These are phyloP conservation scores for Drosophila parthenogenetica DNA, from an alignment of 2,888 invertebrate genomes.

Conservation along the genomic window DNA sequence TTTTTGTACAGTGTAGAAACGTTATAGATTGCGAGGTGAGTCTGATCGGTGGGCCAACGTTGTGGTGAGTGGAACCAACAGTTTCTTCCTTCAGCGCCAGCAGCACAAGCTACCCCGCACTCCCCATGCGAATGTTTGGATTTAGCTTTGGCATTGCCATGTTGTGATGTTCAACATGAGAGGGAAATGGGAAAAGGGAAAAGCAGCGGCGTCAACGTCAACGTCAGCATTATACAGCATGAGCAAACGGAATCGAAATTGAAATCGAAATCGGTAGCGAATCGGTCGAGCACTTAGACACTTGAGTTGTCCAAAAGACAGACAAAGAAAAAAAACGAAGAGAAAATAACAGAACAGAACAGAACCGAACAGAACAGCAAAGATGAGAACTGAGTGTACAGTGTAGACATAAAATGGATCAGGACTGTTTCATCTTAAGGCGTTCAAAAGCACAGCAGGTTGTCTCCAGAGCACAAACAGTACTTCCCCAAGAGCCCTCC, in stretches of 20 bases:
- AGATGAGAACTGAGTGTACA: slow-evolving; percentile 15
- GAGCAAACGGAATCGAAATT: slow-evolving; percentile 4
- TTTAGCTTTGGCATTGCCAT: slow-evolving; percentile 44
- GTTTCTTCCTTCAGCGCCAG: neutral
- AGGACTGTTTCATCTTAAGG: slow-evolving; percentile 73
- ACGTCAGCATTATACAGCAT: slow-evolving; percentile 21
- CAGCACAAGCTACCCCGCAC: neutral
- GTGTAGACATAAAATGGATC: slow-evolving; percentile 57
- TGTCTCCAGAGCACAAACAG: slow-evolving; percentile 64
- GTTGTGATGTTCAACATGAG: slow-evolving; percentile 46
- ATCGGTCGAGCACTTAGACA: slow-evolving; percentile 71
- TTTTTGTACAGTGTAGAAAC: slow-evolving; percentile 21
- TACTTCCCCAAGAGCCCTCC: neutral
- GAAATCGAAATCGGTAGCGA: slow-evolving; percentile 44
- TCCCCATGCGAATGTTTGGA: slow-evolving; percentile 58
- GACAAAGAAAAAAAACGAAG: slow-evolving; percentile 18
- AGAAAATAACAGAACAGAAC: slow-evolving; percentile 2
- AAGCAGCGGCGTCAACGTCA: slow-evolving; percentile 46
- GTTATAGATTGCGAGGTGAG: slow-evolving; percentile 36
- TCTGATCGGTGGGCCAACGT: slow-evolving; percentile 27
- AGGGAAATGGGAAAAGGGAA: neutral
- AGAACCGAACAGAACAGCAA: neutral
- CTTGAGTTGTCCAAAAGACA: slow-evolving; percentile 71
- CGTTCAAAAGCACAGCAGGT: slow-evolving; percentile 79
- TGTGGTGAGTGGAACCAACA: slow-evolving; percentile 43